Conservation (phyloP, 2,113 vertebrate species). For the Channa maculata region DNA sequence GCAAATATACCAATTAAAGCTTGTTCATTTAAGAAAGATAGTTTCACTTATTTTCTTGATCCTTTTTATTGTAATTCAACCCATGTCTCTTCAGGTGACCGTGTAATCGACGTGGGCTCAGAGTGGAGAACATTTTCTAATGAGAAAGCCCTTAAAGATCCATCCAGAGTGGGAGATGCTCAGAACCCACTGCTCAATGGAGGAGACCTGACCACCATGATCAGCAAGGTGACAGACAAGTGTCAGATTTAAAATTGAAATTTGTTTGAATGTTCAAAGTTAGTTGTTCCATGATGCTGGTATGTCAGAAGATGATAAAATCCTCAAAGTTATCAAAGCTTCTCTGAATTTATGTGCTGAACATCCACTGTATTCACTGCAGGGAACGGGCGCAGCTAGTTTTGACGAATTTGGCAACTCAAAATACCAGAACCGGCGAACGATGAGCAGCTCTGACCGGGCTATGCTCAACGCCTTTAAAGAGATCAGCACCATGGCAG, state of each 20-base stretch:
- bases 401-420: conserved; percentile 99
- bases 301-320: no score
- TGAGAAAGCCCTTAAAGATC: conserved; percentile 98
- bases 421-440: conserved; percentile 98
- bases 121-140: conserved; percentile 99
- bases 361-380: conserved; percentile 5
- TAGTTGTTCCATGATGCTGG: no score
- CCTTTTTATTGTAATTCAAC: not conserved
- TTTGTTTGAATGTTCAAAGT: not conserved
- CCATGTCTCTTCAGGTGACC: conserved; percentile 85
- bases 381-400: conserved; percentile 98
- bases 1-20: no score
- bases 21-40: no score
- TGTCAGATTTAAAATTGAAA: no score
- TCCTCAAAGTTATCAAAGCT: no score
- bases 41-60: no score
- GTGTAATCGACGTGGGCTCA: conserved; percentile 97
- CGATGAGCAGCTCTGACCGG: conserved; percentile 98
- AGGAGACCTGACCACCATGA: conserved; percentile 97
- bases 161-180: conserved; percentile 97
- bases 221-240: conserved; percentile 86
- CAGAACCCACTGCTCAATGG: conserved; percentile 97
- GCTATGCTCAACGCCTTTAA: conserved; percentile 99
- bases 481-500: conserved; percentile 98
- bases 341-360: not conserved